Base-by-base conservation (phyloP, 2,797 vertebrate species). In the Propithecus perrieri region DNA sequence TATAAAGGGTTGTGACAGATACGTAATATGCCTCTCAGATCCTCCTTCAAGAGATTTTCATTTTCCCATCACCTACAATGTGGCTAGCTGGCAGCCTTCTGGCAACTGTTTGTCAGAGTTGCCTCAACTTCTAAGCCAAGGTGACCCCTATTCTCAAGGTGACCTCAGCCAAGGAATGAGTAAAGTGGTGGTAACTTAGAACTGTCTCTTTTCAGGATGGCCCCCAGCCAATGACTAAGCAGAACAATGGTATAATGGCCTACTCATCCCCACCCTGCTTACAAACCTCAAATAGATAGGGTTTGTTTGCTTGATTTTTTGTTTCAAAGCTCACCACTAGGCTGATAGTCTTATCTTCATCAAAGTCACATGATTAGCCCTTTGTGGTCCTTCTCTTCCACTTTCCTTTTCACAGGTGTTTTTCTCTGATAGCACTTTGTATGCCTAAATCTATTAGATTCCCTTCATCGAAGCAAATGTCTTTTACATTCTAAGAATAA, bases 241-340 rank as follows among this genome's bases (percentile, higher is more conserved):
- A 61, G n/a, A 46, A 26, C 33, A 75, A 35, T 67, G 7, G 2
- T 43, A 6, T 20, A 57, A 18, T 26, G 1, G 18, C 22, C 8
- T 30, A 18, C 26, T 87, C 41, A 28, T 87, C 48, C 53, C 26
- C 11, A 57, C 11, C 14, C 12, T 59, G 1, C 3, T 61, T 28
- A 9, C 17, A 67, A 35, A 43, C 2, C 46, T 63, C 4, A 28
- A 59, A 46, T 20, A 7, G 15, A 33, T 59, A 59, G 55, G 22
- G 24, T 59, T 57, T 57, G 1, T 57, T 57, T 57, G 55, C 33
- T 63, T 33, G 26, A 13, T 61, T 61, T 30, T 59, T 81, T 61
- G 13, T 5, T 78, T 8, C 28, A n/a, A 43, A 41, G 3, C 22
- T 18, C 33, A 3, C 0, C 2, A 26, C 15, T 30, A 0, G 17